A percentile compares a stretch with the other conserved stretches of the same genome.
phyloP scores from a whole-genome alignment of 1,140 invertebrate genomes.

The Acromyrmex echinatior region DNA sequence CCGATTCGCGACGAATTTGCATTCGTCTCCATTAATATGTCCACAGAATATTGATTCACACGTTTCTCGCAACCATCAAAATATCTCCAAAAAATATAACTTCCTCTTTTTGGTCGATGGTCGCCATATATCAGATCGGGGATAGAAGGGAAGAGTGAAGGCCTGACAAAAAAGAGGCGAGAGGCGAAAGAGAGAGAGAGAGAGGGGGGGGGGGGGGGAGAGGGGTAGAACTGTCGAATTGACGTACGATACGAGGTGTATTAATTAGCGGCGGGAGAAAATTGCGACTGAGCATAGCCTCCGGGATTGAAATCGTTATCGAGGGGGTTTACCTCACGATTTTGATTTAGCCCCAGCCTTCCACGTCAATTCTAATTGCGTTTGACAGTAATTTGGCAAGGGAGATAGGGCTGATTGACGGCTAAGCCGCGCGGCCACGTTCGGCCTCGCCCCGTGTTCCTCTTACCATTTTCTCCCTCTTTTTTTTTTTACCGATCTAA shows the following conservation, averaged over 20 bases:
- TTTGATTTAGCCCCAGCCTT: slow-evolving; percentile 69
- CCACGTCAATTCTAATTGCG: slow-evolving; percentile 77
- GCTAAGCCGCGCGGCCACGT: slow-evolving; percentile 44
- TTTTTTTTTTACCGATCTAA: slow-evolving; percentile 46
- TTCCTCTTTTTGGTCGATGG: slow-evolving; percentile 48
- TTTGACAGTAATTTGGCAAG: slow-evolving; percentile 76
- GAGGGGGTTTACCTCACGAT: slow-evolving; percentile 73
- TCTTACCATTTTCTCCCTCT: slow-evolving; percentile 11
- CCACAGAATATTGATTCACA: slow-evolving; percentile 36
- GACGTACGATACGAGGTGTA: slow-evolving; percentile 74
- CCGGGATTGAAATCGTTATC: slow-evolving; percentile 76
- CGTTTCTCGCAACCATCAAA: slow-evolving; percentile 27
- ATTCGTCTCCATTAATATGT: slow-evolving; percentile 49
- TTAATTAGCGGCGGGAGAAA: slow-evolving; percentile 80
- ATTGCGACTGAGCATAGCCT: slow-evolving; percentile 72
- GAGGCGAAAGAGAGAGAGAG: not conserved
- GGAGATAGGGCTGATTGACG: slow-evolving; percentile 72
- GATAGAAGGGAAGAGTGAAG: not conserved
- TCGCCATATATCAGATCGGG: slow-evolving; percentile 46
- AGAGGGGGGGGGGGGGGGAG: not conserved
- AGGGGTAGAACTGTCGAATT: slow-evolving; percentile 50
- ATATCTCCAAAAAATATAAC: slow-evolving; percentile 55
- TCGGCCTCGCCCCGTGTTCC: slow-evolving; percentile 36
- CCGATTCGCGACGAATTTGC: slow-evolving; percentile 17
- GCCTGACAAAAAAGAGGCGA: not conserved